phyloP scores from a whole-genome alignment of 1,140 invertebrate genomes.

The Conus betulinus region DNA sequence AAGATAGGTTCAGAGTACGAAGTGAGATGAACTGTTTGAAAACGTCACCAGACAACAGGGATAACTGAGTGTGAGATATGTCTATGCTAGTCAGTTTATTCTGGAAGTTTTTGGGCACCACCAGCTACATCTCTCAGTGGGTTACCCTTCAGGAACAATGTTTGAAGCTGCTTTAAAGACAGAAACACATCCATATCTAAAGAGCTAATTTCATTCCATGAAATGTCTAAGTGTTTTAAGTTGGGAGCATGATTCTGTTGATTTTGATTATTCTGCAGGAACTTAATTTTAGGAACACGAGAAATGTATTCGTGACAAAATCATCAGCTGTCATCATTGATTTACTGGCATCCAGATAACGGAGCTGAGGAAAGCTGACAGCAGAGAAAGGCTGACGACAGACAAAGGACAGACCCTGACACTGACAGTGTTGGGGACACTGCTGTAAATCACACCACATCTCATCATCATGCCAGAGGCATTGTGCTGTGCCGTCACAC shows the following conservation, averaged over 20 bases:
- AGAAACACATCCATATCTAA: neutral
- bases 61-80: neutral
- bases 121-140: neutral
- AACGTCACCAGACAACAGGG: neutral
- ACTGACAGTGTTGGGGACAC: conserved; percentile 50
- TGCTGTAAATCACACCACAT: conserved; percentile 21
- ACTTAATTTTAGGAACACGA: neutral
- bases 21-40: neutral
- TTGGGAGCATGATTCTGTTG: neutral
- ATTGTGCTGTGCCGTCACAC: conserved; percentile 27
- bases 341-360: neutral
- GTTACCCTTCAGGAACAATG: neutral
- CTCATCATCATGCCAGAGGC: conserved; percentile 40
- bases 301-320: neutral
- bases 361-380: neutral
- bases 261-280: neutral
- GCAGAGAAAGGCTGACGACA: conserved; percentile 14
- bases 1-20: neutral
- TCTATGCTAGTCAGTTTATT: neutral
- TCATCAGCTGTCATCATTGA: neutral
- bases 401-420: conserved; percentile 21
- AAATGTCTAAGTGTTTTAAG: neutral
- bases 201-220: neutral
- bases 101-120: neutral
- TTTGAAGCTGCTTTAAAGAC: neutral